These are phyloP conservation scores for Castor canadensis DNA, from an alignment of 2,113 vertebrate genomes.

Conservation along the genomic window DNA sequence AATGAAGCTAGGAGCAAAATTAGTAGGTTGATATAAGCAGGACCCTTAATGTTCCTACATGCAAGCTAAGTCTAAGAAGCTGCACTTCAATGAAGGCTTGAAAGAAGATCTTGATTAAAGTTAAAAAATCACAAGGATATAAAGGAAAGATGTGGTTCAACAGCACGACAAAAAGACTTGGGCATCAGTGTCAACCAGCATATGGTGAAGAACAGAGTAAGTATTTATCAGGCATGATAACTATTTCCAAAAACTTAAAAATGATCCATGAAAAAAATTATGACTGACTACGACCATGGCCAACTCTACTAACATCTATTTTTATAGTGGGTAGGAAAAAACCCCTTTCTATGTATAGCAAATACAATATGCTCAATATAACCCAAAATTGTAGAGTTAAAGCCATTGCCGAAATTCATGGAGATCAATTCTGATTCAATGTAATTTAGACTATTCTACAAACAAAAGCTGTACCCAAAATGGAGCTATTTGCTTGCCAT, in stretches of 20 bases:
- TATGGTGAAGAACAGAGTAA: background rate
- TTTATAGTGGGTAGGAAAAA: background rate
- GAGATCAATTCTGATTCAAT: background rate
- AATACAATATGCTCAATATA: background rate
- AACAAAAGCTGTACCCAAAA: background rate
- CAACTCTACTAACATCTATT: background rate
- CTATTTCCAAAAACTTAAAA: background rate
- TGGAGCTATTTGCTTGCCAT: background rate
- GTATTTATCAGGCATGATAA: too few relatives aligned
- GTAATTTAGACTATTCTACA: slow-evolving; percentile 6
- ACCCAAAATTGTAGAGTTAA: background rate
- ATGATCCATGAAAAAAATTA: background rate
- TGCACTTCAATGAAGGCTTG: background rate
- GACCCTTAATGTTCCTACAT: background rate
- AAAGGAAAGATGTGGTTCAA: background rate
- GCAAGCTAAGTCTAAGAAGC: background rate
- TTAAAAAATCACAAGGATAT: background rate
- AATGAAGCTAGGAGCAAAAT: background rate
- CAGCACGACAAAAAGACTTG: background rate
- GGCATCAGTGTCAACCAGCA: background rate
- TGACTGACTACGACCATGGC: background rate
- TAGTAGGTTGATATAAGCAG: background rate
- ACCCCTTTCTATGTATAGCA: background rate
- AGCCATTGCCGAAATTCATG: background rate
- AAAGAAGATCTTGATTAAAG: background rate